phyloP scores from a whole-genome alignment of 2,113 vertebrate genomes.

The Taurulus bubalis region DNA sequence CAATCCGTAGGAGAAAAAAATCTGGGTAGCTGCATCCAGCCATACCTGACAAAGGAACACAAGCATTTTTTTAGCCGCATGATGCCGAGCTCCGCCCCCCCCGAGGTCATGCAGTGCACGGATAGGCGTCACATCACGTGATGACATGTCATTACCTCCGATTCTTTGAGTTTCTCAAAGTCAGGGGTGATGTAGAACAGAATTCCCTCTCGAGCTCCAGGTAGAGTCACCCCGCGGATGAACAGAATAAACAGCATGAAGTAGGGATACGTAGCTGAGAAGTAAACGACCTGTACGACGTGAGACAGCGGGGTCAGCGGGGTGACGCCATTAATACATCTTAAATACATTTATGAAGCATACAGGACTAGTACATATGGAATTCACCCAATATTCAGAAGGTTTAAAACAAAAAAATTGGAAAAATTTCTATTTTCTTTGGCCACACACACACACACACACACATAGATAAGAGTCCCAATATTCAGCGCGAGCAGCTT shows the following conservation, averaged over 20 bases:
- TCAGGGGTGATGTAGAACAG: constrained; percentile 97
- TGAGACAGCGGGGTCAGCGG: constrained; percentile 40
- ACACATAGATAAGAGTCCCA: neutral
- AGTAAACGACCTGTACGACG: constrained; percentile 94
- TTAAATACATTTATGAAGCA: constrained; percentile 6
- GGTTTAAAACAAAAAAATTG: too few relatives aligned
- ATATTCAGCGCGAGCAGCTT: constrained; percentile 29
- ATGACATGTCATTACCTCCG: constrained; percentile 87
- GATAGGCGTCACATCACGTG: constrained; percentile 24
- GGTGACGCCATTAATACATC: neutral
- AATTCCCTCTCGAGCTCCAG: constrained; percentile 95
- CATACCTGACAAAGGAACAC: constrained; percentile 88
- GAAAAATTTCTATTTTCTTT: neutral
- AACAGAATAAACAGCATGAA: constrained; percentile 98
- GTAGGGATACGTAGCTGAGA: constrained; percentile 98
- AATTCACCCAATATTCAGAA: neutral
- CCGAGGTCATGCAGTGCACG: constrained; percentile 12
- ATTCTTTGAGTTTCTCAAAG: constrained; percentile 96
- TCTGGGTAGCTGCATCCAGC: constrained; percentile 98
- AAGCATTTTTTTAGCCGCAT: constrained; percentile 29
- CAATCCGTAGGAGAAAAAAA: constrained; percentile 98
- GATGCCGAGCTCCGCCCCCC: constrained; percentile 20
- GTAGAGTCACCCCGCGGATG: constrained; percentile 96
- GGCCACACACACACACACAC: neutral
- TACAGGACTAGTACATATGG: neutral